phyloP scores from a whole-genome alignment of 2,888 invertebrate species.

The Periphyllus acericola region DNA sequence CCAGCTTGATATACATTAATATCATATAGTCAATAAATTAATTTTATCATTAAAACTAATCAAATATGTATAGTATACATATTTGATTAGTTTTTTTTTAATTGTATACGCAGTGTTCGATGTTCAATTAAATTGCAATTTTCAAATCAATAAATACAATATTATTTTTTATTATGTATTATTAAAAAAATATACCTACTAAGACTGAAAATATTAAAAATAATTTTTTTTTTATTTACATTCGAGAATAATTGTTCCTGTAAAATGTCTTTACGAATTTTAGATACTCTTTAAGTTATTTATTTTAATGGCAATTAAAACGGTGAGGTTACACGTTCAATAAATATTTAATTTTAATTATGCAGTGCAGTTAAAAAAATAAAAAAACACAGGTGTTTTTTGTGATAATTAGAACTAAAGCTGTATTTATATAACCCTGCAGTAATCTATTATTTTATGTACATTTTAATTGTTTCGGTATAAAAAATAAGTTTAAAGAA shows the following conservation, averaged over 20 bases:
- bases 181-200: too few species aligned
- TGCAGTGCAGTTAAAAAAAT: background rate
- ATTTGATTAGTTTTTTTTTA: too few species aligned
- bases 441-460: background rate
- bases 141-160: too few species aligned
- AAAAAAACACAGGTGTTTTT: background rate
- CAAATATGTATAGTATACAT: too few species aligned
- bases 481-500: background rate
- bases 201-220: too few species aligned
- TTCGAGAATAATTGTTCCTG: background rate
- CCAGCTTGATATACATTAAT: too few species aligned
- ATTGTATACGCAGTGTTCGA: too few species aligned
- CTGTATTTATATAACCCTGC: background rate
- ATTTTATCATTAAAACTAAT: too few species aligned
- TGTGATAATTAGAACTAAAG: background rate
- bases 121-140: too few species aligned
- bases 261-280: background rate
- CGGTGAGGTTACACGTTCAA: background rate
- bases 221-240: too few species aligned
- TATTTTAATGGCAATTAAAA: background rate
- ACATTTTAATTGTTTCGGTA: slow-evolving; percentile 1
- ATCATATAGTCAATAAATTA: too few species aligned
- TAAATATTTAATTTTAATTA: background rate
- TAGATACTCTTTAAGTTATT: background rate
- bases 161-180: too few species aligned